These are phyloP conservation scores for Coptotermes formosanus DNA, from an alignment of 1,140 invertebrate species.

Conservation along the genomic window DNA sequence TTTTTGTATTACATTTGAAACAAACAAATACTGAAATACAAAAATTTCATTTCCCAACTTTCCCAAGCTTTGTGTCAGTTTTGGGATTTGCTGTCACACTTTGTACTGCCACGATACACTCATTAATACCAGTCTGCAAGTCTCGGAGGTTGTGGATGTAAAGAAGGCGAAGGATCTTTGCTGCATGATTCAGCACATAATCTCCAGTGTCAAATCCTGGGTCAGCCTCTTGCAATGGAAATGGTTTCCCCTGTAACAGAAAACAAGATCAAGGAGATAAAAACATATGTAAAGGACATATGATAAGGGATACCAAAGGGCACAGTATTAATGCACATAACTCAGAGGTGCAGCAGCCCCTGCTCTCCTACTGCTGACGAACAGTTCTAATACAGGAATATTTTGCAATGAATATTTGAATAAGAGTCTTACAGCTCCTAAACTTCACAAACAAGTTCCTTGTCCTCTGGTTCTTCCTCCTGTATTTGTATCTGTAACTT, in stretches of 20 bases:
- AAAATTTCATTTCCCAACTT: slow-evolving; percentile 72
- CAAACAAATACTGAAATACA: neutral
- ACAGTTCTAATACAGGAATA: no score
- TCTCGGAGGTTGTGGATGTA: slow-evolving; percentile 89
- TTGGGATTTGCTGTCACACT: slow-evolving; percentile 93
- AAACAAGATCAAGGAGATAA: slow-evolving; percentile 10
- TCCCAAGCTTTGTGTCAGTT: slow-evolving; percentile 91
- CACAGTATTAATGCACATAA: neutral
- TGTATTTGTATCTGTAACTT: no score
- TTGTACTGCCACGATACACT: slow-evolving; percentile 89
- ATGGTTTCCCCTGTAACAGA: slow-evolving; percentile 60
- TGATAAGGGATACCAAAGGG: neutral
- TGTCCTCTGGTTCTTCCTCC: no score
- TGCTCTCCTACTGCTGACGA: no score
- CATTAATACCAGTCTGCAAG: slow-evolving; percentile 93
- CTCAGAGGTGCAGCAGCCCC: neutral
- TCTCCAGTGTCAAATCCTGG: slow-evolving; percentile 70
- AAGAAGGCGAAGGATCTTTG: slow-evolving; percentile 78
- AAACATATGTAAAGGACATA: neutral
- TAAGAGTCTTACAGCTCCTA: no score
- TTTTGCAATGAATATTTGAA: no score
- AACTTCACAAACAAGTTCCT: no score
- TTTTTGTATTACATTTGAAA: neutral
- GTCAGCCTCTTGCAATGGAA: slow-evolving; percentile 63
- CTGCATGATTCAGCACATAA: slow-evolving; percentile 71